Evolutionary conservation across 2,797 vertebrate genomes (phyloP).

Genomic region (Sparus aurata): DNA sequence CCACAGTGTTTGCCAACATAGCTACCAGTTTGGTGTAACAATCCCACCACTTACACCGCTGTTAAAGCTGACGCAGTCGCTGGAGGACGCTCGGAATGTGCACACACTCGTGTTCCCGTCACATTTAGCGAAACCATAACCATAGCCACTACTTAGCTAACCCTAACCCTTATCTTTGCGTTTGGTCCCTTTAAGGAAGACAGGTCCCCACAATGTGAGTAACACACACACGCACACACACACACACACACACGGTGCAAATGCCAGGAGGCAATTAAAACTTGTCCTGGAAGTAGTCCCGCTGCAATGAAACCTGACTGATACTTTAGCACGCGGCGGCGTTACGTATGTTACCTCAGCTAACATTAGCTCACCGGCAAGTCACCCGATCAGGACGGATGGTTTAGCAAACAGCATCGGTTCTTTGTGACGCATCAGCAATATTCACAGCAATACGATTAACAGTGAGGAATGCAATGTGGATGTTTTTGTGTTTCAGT

Average conservation of each 20-base stretch:
- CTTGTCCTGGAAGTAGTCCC: slow-evolving; percentile 19
- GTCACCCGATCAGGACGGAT: background rate
- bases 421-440: background rate
- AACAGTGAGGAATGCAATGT: background rate
- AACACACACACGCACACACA: background rate
- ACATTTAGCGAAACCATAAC: too few relatives aligned
- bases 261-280: slow-evolving; percentile 45
- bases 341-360: background rate
- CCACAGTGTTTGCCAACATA: background rate
- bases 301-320: slow-evolving; percentile 7
- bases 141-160: too few relatives aligned
- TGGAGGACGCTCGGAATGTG: slow-evolving; percentile 7
- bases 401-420: background rate
- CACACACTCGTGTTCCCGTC: background rate
- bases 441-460: background rate
- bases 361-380: slow-evolving; percentile 13
- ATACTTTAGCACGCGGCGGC: background rate
- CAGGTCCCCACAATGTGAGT: too few relatives aligned
- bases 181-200: too few relatives aligned
- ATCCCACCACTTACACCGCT: slow-evolving; percentile 7
- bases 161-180: too few relatives aligned
- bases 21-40: background rate
- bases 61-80: background rate
- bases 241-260: background rate
- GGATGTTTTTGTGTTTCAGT: background rate